These are phyloP conservation scores for Diabrotica undecimpunctata DNA, from an alignment of 1,140 invertebrate species.

Conservation along the genomic window DNA sequence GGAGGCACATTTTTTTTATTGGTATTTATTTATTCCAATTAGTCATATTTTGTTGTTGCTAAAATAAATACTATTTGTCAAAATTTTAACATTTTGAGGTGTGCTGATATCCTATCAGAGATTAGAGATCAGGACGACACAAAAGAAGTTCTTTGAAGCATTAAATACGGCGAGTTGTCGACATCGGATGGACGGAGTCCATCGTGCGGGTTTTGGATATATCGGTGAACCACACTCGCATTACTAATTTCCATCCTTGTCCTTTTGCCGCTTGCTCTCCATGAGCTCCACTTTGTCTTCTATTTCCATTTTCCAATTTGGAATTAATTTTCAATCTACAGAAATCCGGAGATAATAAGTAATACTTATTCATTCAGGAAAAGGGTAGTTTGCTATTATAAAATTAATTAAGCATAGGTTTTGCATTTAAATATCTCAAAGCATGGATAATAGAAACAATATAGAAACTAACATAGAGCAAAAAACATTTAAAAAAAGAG, in stretches of 20 bases:
- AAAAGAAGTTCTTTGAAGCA: constrained; percentile 22
- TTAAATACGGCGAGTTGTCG: constrained; percentile 10
- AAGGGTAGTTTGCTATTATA: too few relatives aligned
- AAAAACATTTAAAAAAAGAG: too few relatives aligned
- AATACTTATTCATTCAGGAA: too few relatives aligned
- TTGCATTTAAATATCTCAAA: too few relatives aligned
- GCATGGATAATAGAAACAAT: too few relatives aligned
- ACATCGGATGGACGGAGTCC: constrained; percentile 8
- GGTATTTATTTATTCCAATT: not conserved
- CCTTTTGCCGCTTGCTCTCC: not conserved
- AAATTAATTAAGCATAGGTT: too few relatives aligned
- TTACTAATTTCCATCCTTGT: constrained; percentile 1
- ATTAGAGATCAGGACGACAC: constrained; percentile 12
- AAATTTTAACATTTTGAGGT: constrained; percentile 5
- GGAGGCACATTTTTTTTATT: not conserved
- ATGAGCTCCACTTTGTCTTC: too few relatives aligned
- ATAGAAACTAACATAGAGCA: too few relatives aligned
- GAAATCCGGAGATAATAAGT: too few relatives aligned
- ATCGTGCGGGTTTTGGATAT: constrained; percentile 19
- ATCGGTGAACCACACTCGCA: constrained; percentile 10
- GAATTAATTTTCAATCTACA: not conserved
- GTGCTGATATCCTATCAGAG: constrained; percentile 15
- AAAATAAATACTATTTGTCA: not conserved
- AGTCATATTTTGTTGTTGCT: not conserved
- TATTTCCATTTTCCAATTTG: constrained; percentile 8